A percentile compares a stretch with the other conserved stretches of the same genome.
Conservation (phyloP, 2,113 vertebrate genomes). For the Hippocampus mohnikei region DNA sequence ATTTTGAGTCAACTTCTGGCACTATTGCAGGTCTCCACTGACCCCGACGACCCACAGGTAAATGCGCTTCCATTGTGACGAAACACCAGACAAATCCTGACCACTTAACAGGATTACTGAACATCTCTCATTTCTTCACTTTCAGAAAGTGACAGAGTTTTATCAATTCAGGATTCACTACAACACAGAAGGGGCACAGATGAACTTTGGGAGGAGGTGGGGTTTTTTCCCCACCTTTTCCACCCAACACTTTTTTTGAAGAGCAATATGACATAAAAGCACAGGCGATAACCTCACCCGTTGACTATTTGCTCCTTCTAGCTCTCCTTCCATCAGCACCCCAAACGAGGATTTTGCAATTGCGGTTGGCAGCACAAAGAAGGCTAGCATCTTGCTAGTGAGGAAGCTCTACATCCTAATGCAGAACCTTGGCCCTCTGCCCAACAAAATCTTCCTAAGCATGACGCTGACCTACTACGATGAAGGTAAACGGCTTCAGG, state of each 20-base stretch:
- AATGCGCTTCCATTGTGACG: neutral
- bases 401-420: constrained; percentile 91
- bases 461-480: constrained; percentile 95
- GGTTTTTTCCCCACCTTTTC: neutral
- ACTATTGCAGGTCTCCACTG: constrained; percentile 79
- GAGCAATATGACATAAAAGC: neutral
- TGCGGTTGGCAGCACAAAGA: constrained; percentile 78
- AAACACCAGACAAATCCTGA: neutral
- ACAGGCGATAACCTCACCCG: neutral
- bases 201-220: constrained; percentile 86
- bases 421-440: constrained; percentile 88
- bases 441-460: constrained; percentile 82
- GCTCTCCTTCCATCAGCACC: constrained; percentile 46
- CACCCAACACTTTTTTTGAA: neutral
- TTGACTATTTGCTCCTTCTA: neutral
- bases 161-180: constrained; percentile 96
- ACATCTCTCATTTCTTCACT: constrained; percentile 3
- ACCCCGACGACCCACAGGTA: constrained; percentile 85
- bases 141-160: constrained; percentile 89
- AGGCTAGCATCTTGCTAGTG: constrained; percentile 86
- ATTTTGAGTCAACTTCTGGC: neutral
- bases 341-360: constrained; percentile 58
- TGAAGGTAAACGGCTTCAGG: constrained; percentile 69
- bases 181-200: constrained; percentile 73
- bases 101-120: neutral